Evolutionary conservation across 2,797 vertebrate species (phyloP).

Genomic region (Eremophila alpestris): DNA sequence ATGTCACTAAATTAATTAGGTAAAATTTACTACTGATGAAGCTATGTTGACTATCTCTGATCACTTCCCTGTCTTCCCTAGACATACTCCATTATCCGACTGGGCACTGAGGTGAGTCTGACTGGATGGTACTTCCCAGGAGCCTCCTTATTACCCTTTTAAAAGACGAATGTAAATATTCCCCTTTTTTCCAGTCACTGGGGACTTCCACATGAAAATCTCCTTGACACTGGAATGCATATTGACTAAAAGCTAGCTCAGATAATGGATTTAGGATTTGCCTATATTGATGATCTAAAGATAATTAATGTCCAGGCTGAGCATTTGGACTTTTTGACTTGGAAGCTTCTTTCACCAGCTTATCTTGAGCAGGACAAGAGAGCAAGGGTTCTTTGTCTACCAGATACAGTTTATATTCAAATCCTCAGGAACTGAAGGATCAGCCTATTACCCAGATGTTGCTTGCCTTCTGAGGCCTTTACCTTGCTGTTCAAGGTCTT

Average conservation of each 20-base stretch:
- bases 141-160: background rate
- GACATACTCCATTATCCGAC: background rate
- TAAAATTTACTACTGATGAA: background rate
- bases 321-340: background rate
- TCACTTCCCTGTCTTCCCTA: background rate
- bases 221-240: background rate
- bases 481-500: background rate
- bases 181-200: background rate
- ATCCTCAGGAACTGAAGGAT: background rate
- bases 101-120: background rate
- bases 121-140: background rate
- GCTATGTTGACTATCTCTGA: background rate
- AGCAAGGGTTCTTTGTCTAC: background rate
- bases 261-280: background rate
- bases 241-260: background rate
- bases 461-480: background rate
- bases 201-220: background rate
- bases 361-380: background rate
- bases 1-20: background rate
- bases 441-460: background rate
- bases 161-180: background rate
- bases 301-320: background rate
- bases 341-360: background rate
- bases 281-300: background rate
- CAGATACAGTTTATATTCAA: background rate